A percentile compares a stretch with the other conserved stretches of the same genome.
These are phyloP conservation scores for Rhipidura dahli DNA, from an alignment of 2,113 vertebrate species.

Conservation along the genomic window DNA sequence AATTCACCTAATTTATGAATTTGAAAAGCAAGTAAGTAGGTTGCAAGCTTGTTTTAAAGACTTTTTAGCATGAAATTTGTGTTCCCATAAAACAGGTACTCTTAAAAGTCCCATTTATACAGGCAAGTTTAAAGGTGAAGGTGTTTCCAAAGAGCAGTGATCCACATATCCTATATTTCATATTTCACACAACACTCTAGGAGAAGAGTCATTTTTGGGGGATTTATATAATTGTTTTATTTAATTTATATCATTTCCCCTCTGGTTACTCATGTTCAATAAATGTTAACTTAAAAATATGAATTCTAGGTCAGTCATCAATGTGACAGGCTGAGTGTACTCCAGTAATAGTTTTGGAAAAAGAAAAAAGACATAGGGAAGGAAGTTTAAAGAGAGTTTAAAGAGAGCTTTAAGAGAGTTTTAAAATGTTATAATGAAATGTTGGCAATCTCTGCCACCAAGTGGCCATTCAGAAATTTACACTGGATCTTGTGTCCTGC, in stretches of 20 bases:
- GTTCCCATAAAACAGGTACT: background rate
- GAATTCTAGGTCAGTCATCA: background rate
- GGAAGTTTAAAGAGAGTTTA: background rate
- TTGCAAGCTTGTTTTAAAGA: background rate
- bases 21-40: background rate
- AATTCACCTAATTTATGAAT: background rate
- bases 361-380: background rate
- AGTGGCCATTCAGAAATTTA: slow-evolving; percentile 23
- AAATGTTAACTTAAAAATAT: background rate
- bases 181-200: background rate
- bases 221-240: background rate
- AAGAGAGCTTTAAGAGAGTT: background rate
- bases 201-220: background rate
- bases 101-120: background rate
- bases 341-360: background rate
- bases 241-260: background rate
- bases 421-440: background rate
- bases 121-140: background rate
- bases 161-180: background rate
- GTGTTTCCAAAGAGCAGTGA: background rate
- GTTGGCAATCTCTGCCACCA: slow-evolving; percentile 59
- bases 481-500: background rate
- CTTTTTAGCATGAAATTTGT: background rate
- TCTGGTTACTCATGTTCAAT: background rate
- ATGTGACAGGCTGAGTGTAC: background rate